phyloP scores from a whole-genome alignment of 2,113 vertebrate species.

The Tupaia tana region DNA sequence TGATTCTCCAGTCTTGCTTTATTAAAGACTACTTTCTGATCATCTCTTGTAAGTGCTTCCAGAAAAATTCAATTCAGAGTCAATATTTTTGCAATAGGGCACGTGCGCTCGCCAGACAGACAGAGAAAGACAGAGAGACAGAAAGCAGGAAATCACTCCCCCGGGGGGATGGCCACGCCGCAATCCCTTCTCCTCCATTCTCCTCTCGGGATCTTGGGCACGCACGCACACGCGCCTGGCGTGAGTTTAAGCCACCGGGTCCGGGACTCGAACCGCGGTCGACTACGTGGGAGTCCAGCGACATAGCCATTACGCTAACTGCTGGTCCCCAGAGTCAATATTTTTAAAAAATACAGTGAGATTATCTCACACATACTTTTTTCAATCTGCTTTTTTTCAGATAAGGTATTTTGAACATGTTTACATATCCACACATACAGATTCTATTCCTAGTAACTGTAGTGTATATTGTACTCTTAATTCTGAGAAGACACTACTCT shows the following conservation, averaged over 20 bases:
- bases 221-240: too few relatives aligned
- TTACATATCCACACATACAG: background rate
- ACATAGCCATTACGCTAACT: too few relatives aligned
- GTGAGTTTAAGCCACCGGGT: too few relatives aligned
- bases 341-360: background rate
- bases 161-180: too few relatives aligned
- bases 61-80: slow-evolving; percentile 30
- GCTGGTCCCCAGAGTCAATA: background rate
- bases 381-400: background rate
- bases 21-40: background rate
- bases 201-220: too few relatives aligned
- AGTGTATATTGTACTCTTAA: background rate
- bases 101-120: too few relatives aligned
- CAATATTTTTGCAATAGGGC: background rate
- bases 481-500: background rate
- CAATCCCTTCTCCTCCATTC: too few relatives aligned
- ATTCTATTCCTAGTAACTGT: background rate
- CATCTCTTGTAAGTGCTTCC: background rate
- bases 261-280: too few relatives aligned
- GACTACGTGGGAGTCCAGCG: too few relatives aligned
- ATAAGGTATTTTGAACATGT: background rate
- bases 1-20: background rate
- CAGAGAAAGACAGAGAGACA: too few relatives aligned
- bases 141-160: too few relatives aligned
- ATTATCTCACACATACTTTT: background rate